Conservation (phyloP, 2,797 vertebrate species). For the Coccyzus lansbergi region DNA sequence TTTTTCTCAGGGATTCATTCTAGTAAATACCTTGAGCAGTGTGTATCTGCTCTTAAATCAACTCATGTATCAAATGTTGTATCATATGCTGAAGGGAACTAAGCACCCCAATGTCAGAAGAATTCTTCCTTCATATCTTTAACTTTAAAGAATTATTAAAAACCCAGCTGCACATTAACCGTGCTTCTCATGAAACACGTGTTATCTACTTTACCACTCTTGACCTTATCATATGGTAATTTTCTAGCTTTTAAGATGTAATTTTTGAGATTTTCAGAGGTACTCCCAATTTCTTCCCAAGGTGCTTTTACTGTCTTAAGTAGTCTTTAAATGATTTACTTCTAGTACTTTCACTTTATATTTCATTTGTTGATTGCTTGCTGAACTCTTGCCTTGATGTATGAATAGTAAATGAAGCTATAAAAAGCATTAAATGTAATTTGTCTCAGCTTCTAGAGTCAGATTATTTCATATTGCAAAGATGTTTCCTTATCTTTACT, state of each 20-base stretch:
- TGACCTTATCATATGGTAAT: conserved; percentile 64
- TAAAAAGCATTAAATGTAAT: conserved; percentile 61
- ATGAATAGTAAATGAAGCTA: conserved; percentile 55
- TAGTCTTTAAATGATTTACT: conserved; percentile 53
- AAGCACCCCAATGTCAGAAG: background rate
- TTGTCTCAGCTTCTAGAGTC: conserved; percentile 23
- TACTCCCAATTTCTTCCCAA: conserved; percentile 55
- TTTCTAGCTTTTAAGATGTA: conserved; percentile 59
- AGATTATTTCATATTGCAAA: background rate
- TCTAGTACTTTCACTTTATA: conserved; percentile 49
- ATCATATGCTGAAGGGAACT: background rate
- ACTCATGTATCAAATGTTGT: background rate
- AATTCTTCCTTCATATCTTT: background rate
- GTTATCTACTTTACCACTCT: conserved; percentile 64
- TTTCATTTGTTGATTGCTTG: conserved; percentile 51
- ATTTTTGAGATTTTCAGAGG: conserved; percentile 52
- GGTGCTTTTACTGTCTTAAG: conserved; percentile 59
- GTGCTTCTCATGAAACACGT: conserved; percentile 23
- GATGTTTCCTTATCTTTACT: conserved; percentile 4
- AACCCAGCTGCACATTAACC: conserved; percentile 55
- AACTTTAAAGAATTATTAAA: conserved; percentile 42
- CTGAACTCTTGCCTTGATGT: conserved; percentile 45
- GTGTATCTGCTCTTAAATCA: background rate
- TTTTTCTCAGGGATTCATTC: background rate
- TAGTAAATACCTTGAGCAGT: background rate